A percentile compares a stretch with the other conserved stretches of the same genome.
Evolutionary conservation across 1,140 invertebrate species (phyloP).

Genomic region (Teleopsis dalmanni): DNA sequence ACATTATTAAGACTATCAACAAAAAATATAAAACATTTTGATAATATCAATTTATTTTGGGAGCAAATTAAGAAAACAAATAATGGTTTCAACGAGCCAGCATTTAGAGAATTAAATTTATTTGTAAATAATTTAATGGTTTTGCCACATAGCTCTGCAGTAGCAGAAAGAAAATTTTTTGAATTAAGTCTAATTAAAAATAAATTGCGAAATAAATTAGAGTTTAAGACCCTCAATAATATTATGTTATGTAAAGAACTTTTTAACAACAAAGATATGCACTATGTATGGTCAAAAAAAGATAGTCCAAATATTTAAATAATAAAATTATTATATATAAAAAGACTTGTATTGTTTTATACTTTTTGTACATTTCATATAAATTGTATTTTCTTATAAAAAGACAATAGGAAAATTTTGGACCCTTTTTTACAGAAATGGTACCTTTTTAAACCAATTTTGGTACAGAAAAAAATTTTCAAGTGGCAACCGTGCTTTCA

Average conservation of each 20-base stretch:
- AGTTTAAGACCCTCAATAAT: neutral
- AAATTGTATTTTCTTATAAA: too few relatives aligned
- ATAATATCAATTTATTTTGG: constrained; percentile 2
- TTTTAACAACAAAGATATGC: constrained; percentile 3
- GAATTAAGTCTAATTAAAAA: constrained; percentile 5
- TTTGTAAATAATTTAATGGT: neutral
- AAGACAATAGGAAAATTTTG: too few relatives aligned
- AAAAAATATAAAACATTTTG: neutral
- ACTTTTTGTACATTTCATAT: too few relatives aligned
- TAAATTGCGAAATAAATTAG: constrained; percentile 1
- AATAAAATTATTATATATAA: too few relatives aligned
- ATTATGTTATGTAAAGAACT: constrained; percentile 5
- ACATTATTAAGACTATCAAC: neutral
- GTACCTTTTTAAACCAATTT: too few relatives aligned
- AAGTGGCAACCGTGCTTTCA: too few relatives aligned
- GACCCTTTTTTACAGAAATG: too few relatives aligned
- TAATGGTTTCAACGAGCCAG: neutral
- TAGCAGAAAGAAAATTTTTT: constrained; percentile 10
- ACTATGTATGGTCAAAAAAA: too few relatives aligned
- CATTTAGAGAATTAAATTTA: neutral
- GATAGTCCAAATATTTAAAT: too few relatives aligned
- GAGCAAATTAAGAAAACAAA: neutral
- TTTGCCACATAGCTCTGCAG: constrained; percentile 7
- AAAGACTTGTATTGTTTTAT: too few relatives aligned
- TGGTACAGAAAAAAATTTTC: too few relatives aligned